Base-by-base conservation (phyloP, 2,113 vertebrate genomes). In the Tetrax tetrax region DNA sequence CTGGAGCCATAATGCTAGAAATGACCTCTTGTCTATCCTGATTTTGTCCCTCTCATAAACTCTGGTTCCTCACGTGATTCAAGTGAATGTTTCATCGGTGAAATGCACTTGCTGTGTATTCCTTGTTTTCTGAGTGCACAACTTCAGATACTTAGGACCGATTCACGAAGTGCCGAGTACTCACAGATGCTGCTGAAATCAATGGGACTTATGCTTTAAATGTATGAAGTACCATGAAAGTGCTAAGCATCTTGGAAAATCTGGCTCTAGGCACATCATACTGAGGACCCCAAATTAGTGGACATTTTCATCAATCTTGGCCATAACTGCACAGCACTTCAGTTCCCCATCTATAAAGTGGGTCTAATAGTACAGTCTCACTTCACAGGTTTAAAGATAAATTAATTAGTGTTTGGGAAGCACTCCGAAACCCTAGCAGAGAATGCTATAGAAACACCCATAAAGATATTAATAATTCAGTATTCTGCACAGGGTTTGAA, bases 381-480 rank as follows among this genome's bases (percentile, higher is more conserved):
- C 72, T 84, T 90, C 60, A 31, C 35, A 89, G 37, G 20, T 93
- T 93, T 93, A 79, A 88, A 93, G 48, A 61, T 85, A 94, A 91
- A 95, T 95, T 97, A 97, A 91, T 93, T 91, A 92, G 70, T 76
- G 66, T 87, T 95, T 95, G 74, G 77, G 70, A 95, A 94, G 45
- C 77, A 82, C 77, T 95, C 53, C 59, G 83, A 95, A 93, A 66
- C 53, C 38, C 57, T 87, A 68, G 76, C 57, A 75, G 57, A 84
- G 45, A 87, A 75, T 81, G 74, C 53, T 87, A 59, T 76, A 88
- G 91, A 93, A 96, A 74, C 78, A 96, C 41, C 53, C 89, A 91
- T 89, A 87, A 95, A 93, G 69, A 87, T 91, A 96, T 95, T 95
- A 97, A 96, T 96, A 96, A 95, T 95, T 95, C 94, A 93, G 65